Conservation (phyloP, 2,888 invertebrate species). For the Apamea anceps region DNA sequence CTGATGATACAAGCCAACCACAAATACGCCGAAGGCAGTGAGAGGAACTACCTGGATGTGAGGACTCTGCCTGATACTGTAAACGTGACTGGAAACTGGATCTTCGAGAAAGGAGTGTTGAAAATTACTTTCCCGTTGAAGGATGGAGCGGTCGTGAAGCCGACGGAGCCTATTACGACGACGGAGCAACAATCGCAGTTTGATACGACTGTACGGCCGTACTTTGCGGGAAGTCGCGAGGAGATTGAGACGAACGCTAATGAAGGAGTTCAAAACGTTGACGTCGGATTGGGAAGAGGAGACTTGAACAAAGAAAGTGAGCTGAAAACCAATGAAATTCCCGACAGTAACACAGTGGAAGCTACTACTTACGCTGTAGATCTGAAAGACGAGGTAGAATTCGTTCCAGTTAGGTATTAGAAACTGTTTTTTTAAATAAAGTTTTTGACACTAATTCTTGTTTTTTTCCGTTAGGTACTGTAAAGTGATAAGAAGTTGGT, state of each 20-base stretch:
- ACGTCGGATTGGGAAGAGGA: slow-evolving; percentile 72
- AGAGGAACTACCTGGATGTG: slow-evolving; percentile 75
- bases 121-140: slow-evolving; percentile 79
- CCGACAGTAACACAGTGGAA: slow-evolving; percentile 70
- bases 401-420: slow-evolving; percentile 79
- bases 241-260: slow-evolving; percentile 70
- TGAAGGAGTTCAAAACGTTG: slow-evolving; percentile 68
- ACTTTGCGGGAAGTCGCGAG: slow-evolving; percentile 72
- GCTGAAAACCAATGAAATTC: slow-evolving; percentile 75
- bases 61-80: slow-evolving; percentile 76
- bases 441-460: background rate
- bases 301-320: slow-evolving; percentile 66
- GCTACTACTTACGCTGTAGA: slow-evolving; percentile 85
- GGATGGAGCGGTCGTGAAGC: slow-evolving; percentile 29
- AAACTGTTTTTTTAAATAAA: slow-evolving; percentile 36
- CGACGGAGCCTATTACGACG: slow-evolving; percentile 48
- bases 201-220: slow-evolving; percentile 37
- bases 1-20: slow-evolving; percentile 83
- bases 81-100: slow-evolving; percentile 80
- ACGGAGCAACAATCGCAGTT: slow-evolving; percentile 36
- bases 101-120: slow-evolving; percentile 73
- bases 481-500: slow-evolving; percentile 35
- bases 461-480: slow-evolving; percentile 31
- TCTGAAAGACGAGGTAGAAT: slow-evolving; percentile 81
- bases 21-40: slow-evolving; percentile 58